Conservation (phyloP, 2,888 invertebrate species). For the Phasia obesa region DNA sequence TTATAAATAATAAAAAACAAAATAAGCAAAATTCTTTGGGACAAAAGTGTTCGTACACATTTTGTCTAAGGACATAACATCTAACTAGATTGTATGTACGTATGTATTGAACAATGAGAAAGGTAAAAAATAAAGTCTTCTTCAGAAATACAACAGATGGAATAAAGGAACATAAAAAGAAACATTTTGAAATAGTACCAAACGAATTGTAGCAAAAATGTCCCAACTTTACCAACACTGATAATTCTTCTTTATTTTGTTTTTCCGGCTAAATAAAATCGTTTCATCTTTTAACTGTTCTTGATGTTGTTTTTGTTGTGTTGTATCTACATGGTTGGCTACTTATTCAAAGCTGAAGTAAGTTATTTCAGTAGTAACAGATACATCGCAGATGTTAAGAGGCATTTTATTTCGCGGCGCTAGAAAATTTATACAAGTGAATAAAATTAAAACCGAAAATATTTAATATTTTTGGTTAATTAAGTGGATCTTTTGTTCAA, state of each 20-base stretch:
- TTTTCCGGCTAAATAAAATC: conserved; percentile 17
- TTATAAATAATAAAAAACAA: too few species aligned
- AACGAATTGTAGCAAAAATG: too few species aligned
- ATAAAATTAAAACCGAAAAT: conserved; percentile 11
- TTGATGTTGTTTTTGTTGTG: conserved; percentile 9
- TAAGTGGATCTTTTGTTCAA: neutral
- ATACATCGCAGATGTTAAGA: conserved; percentile 59
- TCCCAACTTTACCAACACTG: too few species aligned
- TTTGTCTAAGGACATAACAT: too few species aligned
- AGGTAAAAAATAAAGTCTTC: too few species aligned
- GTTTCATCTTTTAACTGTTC: conserved; percentile 52
- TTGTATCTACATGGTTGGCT: conserved; percentile 43
- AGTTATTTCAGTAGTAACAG: conserved; percentile 62
- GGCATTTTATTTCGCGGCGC: neutral
- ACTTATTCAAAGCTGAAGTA: conserved; percentile 35
- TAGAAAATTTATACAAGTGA: neutral
- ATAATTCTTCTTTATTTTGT: conserved; percentile 12
- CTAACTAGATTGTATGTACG: too few species aligned
- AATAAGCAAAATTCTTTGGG: too few species aligned
- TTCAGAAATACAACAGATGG: too few species aligned
- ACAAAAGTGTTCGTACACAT: too few species aligned
- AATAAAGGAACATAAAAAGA: too few species aligned
- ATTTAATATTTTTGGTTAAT: neutral
- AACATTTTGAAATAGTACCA: too few species aligned
- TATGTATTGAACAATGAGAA: too few species aligned